These are phyloP conservation scores for Crotalus helleri DNA, from an alignment of 2,113 vertebrate species.

Conservation along the genomic window DNA sequence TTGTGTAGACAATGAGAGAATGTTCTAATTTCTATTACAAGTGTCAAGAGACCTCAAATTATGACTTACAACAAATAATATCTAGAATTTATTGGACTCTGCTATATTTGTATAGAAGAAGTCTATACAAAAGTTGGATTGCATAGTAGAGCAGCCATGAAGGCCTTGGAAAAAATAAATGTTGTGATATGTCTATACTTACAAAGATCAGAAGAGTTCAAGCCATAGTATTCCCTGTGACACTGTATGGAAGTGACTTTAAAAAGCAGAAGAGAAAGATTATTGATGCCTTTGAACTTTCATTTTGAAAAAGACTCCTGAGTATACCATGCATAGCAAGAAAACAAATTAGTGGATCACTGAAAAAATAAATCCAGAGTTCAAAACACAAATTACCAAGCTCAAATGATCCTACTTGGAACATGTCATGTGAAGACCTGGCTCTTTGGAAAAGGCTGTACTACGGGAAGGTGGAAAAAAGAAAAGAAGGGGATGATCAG, in stretches of 20 bases:
- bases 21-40: neutral
- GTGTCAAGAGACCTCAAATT: neutral
- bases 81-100: neutral
- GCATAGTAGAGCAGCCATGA: neutral
- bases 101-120: neutral
- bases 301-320: neutral
- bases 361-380: neutral
- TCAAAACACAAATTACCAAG: neutral
- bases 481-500: neutral
- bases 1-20: neutral
- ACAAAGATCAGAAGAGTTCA: neutral
- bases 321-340: neutral
- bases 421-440: neutral
- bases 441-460: neutral
- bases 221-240: neutral
- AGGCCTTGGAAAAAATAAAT: neutral
- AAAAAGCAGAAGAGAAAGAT: neutral
- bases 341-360: neutral
- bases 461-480: neutral
- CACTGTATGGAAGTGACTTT: neutral
- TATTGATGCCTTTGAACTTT: neutral
- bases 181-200: neutral
- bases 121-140: neutral
- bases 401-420: neutral
- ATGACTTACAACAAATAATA: neutral